Evolutionary conservation across 2,888 invertebrate genomes (phyloP), one percentile per base, ranked within the genome.

Genomic region (Chaetoderma sp.): DNA sequence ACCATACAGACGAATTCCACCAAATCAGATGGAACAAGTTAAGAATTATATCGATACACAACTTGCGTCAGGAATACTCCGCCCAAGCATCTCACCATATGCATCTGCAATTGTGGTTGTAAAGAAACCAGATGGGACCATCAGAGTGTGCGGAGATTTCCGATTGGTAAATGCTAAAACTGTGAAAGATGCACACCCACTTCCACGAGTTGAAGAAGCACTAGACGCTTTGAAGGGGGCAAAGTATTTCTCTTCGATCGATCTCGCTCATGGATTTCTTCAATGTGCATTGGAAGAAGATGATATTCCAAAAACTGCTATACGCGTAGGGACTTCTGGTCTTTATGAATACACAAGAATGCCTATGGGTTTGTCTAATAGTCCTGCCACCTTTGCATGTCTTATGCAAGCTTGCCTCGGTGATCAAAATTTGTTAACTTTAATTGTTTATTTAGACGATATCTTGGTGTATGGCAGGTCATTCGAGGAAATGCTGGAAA

Each of bases 121-220:
- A 1, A 59, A 55, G 27, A 76, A 76, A 59, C 63, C 58, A 23
- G 63, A 65, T 54, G 70, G 65, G 8, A 63, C 50, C 5, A 25
- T 71, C 23, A 21, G 74, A n/a, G 28, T 76, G 4, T 79, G 78
- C 47, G 64, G 74, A 3, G 78, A 79, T 30, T 82, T 67, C 63
- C 50, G 75, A 23, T 33, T 39, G 4, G 42, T 80, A 3, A 81
- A 78, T 67, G 56, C 63, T 8, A 56, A 67, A 13, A 76, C 78
- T 13, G 56, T 52, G 2, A 67, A 70, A 42, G 77, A 80, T 58
- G 60, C 61, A 6, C 73, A 71, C 54, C 78, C 78, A 1, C 55
- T 80, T 6, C 75, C 79, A 4, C 28, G 68, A 3, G 74, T 81
- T n/a, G 68, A 76, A 16, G 75, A 77, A 23, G 63, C 66, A 1